Evolutionary conservation across 2,888 invertebrate species (phyloP), one percentile per base, ranked within the genome.

Genomic region (Tenthredo notha): DNA sequence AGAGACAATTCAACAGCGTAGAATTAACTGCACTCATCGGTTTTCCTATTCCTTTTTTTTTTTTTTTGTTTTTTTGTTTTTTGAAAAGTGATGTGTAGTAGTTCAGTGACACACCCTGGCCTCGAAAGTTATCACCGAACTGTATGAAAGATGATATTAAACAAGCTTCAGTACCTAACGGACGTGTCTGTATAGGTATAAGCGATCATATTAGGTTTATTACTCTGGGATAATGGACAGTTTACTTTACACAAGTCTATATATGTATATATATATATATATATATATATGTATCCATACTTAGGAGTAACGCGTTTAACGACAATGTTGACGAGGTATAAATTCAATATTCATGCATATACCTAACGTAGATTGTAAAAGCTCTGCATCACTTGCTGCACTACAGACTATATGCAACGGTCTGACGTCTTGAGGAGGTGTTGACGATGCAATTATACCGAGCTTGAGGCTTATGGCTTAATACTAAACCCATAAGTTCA

Each of bases 331-430:
- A 80, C 80, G 80, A 80, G 33, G 37, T 61, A 80, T 61, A 80
- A 61, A 80, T 80, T 40, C 80, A 80, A 80, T 80, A 80, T 80
- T 80, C 80, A 80, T 80, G 61, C 37, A 37, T 37, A 37, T 37
- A 37, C 37, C 37, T 78, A 33, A 21, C 33, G 61, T 77, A 47
- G 29, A 40, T 21, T 80, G 58, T 37, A 80, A 61, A 80, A 80
- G 58, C 61, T 40, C 40, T 33, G 50, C 50, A n/a, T 40, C 54
- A 47, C n/a, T 50, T 40, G n/a, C n/a, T 40, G n/a, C n/a, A 33
- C 67, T 67, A 18, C 15, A 67, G 67, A 67, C 25, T 15, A 21
- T 25, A 21, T 43, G 40, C 10, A 7, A 40, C 21, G 21, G 74
- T 43, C 67, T 18, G 18, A 67, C 67, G 67, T 67, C 67, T 67